Evolutionary conservation across 2,797 vertebrate species (phyloP).

Genomic region (Ammospiza maritima): DNA sequence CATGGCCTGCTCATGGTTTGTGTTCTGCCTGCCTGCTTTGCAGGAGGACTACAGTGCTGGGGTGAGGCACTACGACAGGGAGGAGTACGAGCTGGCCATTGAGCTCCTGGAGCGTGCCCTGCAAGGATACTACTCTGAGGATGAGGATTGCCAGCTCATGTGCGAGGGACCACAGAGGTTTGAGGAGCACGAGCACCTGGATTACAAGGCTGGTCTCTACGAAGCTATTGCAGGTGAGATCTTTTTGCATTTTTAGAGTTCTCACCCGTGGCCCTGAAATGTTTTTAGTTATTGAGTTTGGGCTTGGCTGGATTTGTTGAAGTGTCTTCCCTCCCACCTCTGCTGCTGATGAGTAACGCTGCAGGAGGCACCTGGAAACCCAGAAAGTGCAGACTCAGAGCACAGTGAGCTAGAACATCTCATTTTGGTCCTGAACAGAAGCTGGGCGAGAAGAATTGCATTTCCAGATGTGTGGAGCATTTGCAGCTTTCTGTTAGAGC

Average conservation of each 20-base stretch:
- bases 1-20: fast-evolving
- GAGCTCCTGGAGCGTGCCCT: conserved; percentile 87
- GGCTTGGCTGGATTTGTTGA: not conserved
- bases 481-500: not conserved
- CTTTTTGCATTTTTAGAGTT: not conserved
- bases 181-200: conserved; percentile 86
- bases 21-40: not conserved
- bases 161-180: conserved; percentile 92
- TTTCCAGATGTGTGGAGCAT: not conserved
- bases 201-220: conserved; percentile 87
- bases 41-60: conserved; percentile 87
- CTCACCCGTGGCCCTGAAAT: not conserved
- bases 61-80: conserved; percentile 85
- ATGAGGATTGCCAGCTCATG: conserved; percentile 87
- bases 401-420: not conserved
- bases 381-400: not conserved
- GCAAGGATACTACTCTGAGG: conserved; percentile 86
- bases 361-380: not conserved
- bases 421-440: not conserved
- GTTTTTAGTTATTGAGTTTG: not conserved
- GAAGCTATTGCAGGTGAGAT: conserved; percentile 92
- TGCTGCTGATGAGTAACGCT: not conserved
- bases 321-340: not conserved
- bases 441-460: not conserved
- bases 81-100: conserved; percentile 82